Conservation (phyloP, 2,888 invertebrate species). For the Cryptocheilus praepositus region DNA sequence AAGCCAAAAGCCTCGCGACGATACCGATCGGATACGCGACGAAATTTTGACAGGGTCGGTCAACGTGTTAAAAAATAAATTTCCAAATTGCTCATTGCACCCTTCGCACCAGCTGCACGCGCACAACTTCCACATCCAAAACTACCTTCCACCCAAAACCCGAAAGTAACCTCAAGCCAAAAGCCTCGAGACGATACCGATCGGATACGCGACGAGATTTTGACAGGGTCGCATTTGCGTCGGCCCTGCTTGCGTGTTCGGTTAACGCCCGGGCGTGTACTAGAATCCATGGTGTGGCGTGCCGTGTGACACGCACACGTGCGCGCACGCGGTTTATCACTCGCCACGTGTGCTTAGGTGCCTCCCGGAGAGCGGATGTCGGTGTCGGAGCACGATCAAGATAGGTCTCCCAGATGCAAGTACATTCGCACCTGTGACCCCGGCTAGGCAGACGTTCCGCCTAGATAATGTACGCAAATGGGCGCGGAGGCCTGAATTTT, state of each 20-base stretch:
- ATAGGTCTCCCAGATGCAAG: constrained; percentile 26
- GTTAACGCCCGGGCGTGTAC: neutral
- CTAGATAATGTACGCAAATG: constrained; percentile 1
- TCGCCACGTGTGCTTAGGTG: constrained; percentile 4
- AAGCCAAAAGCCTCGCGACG: no score
- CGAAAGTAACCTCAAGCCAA: no score
- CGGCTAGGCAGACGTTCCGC: neutral
- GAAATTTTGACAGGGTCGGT: no score
- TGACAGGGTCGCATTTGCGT: constrained; percentile 22
- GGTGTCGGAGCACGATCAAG: constrained; percentile 20
- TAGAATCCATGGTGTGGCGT: constrained; percentile 18
- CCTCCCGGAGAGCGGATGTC: constrained; percentile 20
- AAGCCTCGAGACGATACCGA: no score
- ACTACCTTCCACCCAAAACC: no score
- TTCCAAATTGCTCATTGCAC: no score
- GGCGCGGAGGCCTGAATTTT: neutral
- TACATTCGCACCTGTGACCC: constrained; percentile 26
- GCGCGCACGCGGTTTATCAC: constrained; percentile 15
- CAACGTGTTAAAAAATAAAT: no score
- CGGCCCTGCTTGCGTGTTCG: constrained; percentile 11
- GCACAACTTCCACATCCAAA: no score
- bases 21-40: no score
- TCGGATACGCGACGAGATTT: constrained; percentile 18
- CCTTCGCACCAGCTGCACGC: no score
- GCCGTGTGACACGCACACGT: constrained; percentile 16